Conservation (phyloP, 1,140 invertebrate genomes). For the Rhyzopertha dominica region DNA sequence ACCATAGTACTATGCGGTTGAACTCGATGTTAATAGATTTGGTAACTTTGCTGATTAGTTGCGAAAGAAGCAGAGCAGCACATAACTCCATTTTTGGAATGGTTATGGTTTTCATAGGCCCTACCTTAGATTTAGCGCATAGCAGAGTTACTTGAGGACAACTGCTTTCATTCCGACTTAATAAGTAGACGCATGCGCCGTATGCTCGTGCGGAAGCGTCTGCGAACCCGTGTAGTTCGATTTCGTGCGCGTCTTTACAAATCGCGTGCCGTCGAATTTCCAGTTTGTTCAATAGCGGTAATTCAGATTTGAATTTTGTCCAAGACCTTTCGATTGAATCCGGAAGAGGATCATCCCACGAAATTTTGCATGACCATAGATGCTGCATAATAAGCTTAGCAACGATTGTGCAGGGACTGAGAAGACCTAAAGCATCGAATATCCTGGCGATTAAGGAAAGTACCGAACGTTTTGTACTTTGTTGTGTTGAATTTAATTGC, state of each 20-base stretch:
- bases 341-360: constrained; percentile 43
- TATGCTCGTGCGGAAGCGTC: constrained; percentile 16
- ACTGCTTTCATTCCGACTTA: constrained; percentile 2
- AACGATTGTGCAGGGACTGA: constrained; percentile 37
- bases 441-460: constrained; percentile 26
- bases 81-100: constrained; percentile 27
- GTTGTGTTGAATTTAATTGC: too few species aligned
- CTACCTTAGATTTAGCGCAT: constrained; percentile 27
- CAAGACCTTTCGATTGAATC: constrained; percentile 20
- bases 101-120: constrained; percentile 29
- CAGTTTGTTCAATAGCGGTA: constrained; percentile 4
- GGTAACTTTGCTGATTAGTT: constrained; percentile 4
- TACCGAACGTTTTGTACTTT: constrained; percentile 12
- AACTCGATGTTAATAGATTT: constrained; percentile 24
- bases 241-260: constrained; percentile 4
- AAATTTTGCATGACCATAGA: constrained; percentile 36
- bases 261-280: constrained; percentile 2
- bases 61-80: constrained; percentile 15
- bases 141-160: constrained; percentile 13
- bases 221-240: constrained; percentile 15
- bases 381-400: constrained; percentile 45
- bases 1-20: constrained; percentile 27
- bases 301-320: constrained; percentile 2
- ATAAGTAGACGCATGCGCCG: constrained; percentile 20
- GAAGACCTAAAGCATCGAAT: constrained; percentile 46